These are phyloP conservation scores for Eira barbara DNA, from an alignment of 2,113 vertebrate genomes.

Conservation along the genomic window DNA sequence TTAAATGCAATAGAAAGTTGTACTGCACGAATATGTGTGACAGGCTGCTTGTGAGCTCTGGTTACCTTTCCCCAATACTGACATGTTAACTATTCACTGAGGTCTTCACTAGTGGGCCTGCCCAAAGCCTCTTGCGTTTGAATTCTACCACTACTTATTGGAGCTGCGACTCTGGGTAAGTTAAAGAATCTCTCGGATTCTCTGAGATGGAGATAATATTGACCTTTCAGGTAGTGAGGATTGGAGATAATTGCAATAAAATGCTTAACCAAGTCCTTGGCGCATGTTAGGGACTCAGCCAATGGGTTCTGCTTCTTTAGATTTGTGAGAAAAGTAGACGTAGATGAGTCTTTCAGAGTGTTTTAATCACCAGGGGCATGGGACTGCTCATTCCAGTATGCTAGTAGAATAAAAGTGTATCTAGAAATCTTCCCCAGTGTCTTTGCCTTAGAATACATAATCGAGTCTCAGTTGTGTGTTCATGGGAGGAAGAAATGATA, in stretches of 20 bases:
- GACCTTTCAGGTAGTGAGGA: background rate
- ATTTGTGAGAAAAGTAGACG: background rate
- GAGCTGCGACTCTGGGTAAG: background rate
- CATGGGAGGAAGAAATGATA: background rate
- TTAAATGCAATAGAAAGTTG: background rate
- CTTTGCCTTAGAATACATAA: background rate
- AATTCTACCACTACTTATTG: background rate
- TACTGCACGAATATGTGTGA: background rate
- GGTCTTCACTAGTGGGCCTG: background rate
- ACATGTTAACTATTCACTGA: background rate
- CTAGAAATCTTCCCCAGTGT: background rate
- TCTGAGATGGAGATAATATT: background rate
- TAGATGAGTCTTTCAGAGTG: background rate
- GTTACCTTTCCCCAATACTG: background rate
- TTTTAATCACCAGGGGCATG: background rate
- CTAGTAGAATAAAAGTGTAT: background rate
- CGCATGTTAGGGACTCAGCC: background rate
- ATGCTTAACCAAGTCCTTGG: background rate
- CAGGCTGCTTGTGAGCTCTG: background rate
- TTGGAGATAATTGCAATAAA: background rate
- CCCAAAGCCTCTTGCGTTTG: background rate
- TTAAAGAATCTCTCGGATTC: background rate
- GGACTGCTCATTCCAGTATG: background rate
- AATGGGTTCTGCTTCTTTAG: background rate
- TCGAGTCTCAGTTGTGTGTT: background rate